Evolutionary conservation across 2,113 vertebrate genomes (phyloP).

Genomic region (Gadus chalcogrammus): DNA sequence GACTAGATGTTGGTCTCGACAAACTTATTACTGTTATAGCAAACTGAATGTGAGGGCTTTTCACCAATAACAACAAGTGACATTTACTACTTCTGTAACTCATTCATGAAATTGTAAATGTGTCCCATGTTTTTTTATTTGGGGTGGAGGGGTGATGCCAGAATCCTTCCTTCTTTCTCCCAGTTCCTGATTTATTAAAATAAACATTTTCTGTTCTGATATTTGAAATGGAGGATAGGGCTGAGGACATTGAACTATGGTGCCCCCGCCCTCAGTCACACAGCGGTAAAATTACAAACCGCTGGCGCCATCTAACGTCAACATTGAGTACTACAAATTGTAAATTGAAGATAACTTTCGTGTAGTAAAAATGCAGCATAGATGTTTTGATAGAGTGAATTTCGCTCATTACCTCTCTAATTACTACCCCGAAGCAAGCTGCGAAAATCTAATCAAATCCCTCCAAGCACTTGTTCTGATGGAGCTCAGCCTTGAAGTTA

Average conservation of each 20-base stretch:
- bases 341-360: neutral
- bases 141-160: too few species aligned
- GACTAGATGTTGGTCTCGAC: too few species aligned
- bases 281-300: neutral
- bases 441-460: constrained; percentile 5
- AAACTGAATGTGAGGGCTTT: neutral
- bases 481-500: constrained; percentile 54
- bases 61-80: constrained; percentile 8
- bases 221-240: neutral
- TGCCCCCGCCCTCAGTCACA: too few species aligned
- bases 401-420: neutral
- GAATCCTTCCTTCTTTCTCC: too few species aligned
- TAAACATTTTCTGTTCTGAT: neutral
- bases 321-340: constrained; percentile 26
- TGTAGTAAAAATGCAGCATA: too few species aligned
- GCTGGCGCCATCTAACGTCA: constrained; percentile 51
- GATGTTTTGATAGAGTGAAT: neutral
- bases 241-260: neutral
- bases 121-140: too few species aligned
- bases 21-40: too few species aligned
- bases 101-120: constrained; percentile 3
- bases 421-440: neutral
- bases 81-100: constrained; percentile 29
- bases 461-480: constrained; percentile 36
- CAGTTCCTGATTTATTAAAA: too few species aligned